Percentiles rank a stretch among this genome's conserved stretches.
These are phyloP conservation scores for Drosophila recens DNA, from an alignment of 2,888 invertebrate species.

Conservation along the genomic window DNA sequence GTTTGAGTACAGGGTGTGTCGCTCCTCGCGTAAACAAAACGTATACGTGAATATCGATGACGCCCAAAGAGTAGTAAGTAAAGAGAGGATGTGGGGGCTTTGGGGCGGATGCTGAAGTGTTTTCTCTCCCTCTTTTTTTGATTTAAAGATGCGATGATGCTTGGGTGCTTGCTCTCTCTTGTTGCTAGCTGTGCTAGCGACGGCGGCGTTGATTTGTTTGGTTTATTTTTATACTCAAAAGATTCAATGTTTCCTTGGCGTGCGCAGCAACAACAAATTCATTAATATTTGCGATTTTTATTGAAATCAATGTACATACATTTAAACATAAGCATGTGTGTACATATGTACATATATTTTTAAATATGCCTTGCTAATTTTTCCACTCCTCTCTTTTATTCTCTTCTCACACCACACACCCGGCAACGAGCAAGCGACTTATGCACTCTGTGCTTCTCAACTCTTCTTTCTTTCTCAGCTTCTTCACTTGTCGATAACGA, in stretches of 20 bases:
- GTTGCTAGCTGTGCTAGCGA: conserved; percentile 49
- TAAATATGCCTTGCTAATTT: conserved; percentile 48
- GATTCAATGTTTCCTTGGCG: conserved; percentile 52
- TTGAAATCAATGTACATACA: conserved; percentile 48
- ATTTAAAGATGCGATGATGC: conserved; percentile 9
- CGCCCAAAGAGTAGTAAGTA: conserved; percentile 29
- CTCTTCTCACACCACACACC: conserved; percentile 33
- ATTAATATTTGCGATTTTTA: conserved; percentile 63
- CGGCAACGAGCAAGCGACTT: conserved; percentile 45
- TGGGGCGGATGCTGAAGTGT: conserved; percentile 41
- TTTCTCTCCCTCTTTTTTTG: conserved; percentile 9
- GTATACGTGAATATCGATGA: conserved; percentile 52
- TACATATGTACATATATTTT: conserved; percentile 21
- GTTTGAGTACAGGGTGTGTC: conserved; percentile 50
- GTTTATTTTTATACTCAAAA: conserved; percentile 52
- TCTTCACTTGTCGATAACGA: conserved; percentile 19
- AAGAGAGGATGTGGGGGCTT: not conserved
- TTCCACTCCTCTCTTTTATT: conserved; percentile 25
- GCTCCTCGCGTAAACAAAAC: conserved; percentile 50
- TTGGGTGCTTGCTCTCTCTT: conserved; percentile 42
- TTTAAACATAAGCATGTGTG: conserved; percentile 10
- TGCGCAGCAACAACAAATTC: conserved; percentile 46
- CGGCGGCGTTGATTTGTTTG: conserved; percentile 54
- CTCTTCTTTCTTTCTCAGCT: conserved; percentile 20
- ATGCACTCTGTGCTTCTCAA: conserved; percentile 11